These are phyloP conservation scores for Drosophila neonasuta DNA, from an alignment of 2,888 invertebrate genomes.

Conservation along the genomic window DNA sequence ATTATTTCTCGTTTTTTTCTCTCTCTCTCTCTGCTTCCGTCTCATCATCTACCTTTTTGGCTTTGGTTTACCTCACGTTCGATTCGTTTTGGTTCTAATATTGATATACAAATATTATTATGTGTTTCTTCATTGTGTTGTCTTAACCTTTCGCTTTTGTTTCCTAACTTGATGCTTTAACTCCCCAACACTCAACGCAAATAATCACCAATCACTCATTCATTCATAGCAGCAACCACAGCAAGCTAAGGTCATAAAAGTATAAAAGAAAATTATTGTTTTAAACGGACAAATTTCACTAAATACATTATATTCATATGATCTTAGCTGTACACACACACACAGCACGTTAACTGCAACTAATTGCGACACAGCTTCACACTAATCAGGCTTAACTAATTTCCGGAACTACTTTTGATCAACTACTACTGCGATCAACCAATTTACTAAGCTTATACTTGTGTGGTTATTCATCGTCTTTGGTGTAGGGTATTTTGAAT, in stretches of 20 bases:
- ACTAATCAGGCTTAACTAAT: slow-evolving; percentile 13
- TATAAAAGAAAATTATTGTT: not conserved
- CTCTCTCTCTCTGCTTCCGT: slow-evolving; percentile 13
- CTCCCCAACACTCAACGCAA: slow-evolving; percentile 1
- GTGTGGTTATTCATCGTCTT: slow-evolving; percentile 11
- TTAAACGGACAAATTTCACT: not conserved
- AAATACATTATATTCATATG: not conserved
- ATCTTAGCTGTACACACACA: not conserved
- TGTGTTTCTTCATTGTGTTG: slow-evolving; percentile 22
- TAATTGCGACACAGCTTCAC: slow-evolving; percentile 18
- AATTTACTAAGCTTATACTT: not conserved
- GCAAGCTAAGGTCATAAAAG: slow-evolving; percentile 5
- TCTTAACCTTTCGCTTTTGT: slow-evolving; percentile 24
- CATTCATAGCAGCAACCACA: slow-evolving; percentile 27
- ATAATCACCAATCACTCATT: slow-evolving; percentile 8
- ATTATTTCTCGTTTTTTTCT: slow-evolving; percentile 13
- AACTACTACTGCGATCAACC: not conserved
- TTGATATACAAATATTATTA: slow-evolving; percentile 3
- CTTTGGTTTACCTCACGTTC: slow-evolving; percentile 39
- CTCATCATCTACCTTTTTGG: slow-evolving; percentile 15
- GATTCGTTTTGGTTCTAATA: slow-evolving; percentile 3
- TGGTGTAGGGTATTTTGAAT: slow-evolving; percentile 25
- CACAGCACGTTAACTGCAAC: slow-evolving; percentile 13
- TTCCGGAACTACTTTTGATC: slow-evolving; percentile 3
- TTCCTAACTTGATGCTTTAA: slow-evolving; percentile 13